phyloP scores from a whole-genome alignment of 2,888 invertebrate species.

The Caenorhabditis plicata region DNA sequence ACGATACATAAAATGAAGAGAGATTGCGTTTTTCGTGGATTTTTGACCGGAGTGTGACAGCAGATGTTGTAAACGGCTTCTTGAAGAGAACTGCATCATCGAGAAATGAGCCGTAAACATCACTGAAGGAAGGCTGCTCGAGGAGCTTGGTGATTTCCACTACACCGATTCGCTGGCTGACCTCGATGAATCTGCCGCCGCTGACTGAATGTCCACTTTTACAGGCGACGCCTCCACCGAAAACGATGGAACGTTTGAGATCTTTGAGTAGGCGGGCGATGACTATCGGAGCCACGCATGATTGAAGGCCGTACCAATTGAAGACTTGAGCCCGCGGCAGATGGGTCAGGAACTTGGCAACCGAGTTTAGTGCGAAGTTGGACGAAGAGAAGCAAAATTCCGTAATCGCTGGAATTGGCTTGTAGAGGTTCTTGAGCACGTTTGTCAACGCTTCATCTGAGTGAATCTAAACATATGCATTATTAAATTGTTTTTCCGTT shows the following conservation, averaged over 20 bases:
- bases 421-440: constrained; percentile 9
- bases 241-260: constrained; percentile 15
- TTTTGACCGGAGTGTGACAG: too few relatives aligned
- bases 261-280: constrained; percentile 18
- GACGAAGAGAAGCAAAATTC: constrained; percentile 30
- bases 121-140: constrained; percentile 13
- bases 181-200: constrained; percentile 25
- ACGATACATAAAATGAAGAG: too few relatives aligned
- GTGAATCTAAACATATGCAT: constrained; percentile 15
- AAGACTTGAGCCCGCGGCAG: constrained; percentile 12
- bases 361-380: constrained; percentile 22
- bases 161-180: constrained; percentile 18
- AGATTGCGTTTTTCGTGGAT: too few relatives aligned
- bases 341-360: constrained; percentile 14
- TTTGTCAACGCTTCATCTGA: constrained; percentile 10
- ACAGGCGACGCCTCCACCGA: constrained; percentile 29
- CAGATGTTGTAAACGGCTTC: constrained; percentile 3
- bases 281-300: constrained; percentile 30
- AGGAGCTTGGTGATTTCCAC: constrained; percentile 21
- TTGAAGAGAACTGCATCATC: constrained; percentile 29
- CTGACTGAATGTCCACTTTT: constrained; percentile 21
- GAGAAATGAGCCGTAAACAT: constrained; percentile 7
- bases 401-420: constrained; percentile 6
- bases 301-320: constrained; percentile 32
- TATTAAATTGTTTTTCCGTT: background rate